Base-by-base conservation (phyloP, 2,113 vertebrate genomes). In the Prionailurus viverrinus region DNA sequence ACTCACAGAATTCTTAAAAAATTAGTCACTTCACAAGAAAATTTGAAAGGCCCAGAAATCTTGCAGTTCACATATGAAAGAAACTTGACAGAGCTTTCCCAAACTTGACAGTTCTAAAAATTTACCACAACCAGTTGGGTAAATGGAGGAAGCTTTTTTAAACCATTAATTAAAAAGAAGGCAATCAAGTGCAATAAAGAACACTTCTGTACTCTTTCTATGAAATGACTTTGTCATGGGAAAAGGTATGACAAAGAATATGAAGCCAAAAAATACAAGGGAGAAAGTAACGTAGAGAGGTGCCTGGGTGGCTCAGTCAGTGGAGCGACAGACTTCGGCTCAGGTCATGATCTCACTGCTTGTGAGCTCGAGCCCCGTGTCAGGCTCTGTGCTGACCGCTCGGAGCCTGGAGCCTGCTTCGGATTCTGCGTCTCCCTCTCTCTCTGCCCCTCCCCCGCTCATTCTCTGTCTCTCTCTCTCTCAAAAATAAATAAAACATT, bases 1-100 rank as follows among this genome's bases (percentile, higher is more conserved):
- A 65, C 94, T 91, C 33, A 88, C 58, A 96, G 79, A 97, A 81
- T 63, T 95, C 94, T 95, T 83, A 19, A 55, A 91, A 97, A 95
- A 91, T 97, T 95, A 97, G 89, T 98, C 93, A 93, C 48, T 86
- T 79, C 41, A 58, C 83, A 89, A 91, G 96, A 86, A 97, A 92
- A 94, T 27, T 83, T 93, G 73, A 83, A 89, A 89, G 86, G 68
- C 61, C 58, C 82, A 89, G 93, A 93, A 89, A 78, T 90, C 58
- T 95, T 81, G 51, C 29, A 48, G 55, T 55, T 94, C 58, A 25
- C 23, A 45, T n/a, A 88, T 85, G 66, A 95, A 97, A 96, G 41
- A 85, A 71, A 89, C 13, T 85, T 69, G 61, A 79, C 85, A 90
- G 80, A 74, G n/a, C 76, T 93, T 96, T 45, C 51, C 39, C 25